These are phyloP conservation scores for Macrobrachium rosenbergii DNA, from an alignment of 1,140 invertebrate genomes.

Conservation along the genomic window DNA sequence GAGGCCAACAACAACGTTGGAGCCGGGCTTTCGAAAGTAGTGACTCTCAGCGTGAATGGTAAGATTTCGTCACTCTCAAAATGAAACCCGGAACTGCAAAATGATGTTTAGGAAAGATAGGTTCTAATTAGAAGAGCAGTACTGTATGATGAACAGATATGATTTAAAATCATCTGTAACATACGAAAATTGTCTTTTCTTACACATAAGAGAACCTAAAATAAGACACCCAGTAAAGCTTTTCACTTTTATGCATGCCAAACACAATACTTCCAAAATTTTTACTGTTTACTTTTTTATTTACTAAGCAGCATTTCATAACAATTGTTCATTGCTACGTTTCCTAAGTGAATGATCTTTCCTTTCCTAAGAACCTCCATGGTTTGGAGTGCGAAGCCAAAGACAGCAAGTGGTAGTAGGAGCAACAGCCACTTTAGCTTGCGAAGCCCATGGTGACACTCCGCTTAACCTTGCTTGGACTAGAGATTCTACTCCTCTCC, in stretches of 20 bases:
- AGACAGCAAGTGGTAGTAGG: constrained; percentile 54
- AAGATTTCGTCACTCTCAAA: constrained; percentile 60
- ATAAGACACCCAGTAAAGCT: too few species aligned
- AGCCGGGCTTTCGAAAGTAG: constrained; percentile 74
- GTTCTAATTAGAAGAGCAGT: too few species aligned
- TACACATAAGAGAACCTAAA: too few species aligned
- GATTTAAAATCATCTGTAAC: not conserved
- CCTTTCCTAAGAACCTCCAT: constrained; percentile 53
- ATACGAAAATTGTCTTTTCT: not conserved
- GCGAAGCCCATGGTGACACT: constrained; percentile 75
- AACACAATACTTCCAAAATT: too few species aligned
- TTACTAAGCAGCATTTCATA: too few species aligned
- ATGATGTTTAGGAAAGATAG: too few species aligned
- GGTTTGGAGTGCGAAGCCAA: constrained; percentile 52
- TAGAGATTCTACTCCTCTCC: constrained; percentile 79
- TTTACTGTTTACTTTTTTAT: too few species aligned
- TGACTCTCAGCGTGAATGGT: constrained; percentile 74
- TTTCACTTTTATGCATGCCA: too few species aligned
- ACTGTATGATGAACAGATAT: not conserved
- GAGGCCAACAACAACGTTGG: constrained; percentile 75
- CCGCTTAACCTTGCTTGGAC: constrained; percentile 84
- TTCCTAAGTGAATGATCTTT: too few species aligned
- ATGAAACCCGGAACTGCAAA: too few species aligned
- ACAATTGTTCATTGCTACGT: too few species aligned
- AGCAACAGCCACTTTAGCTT: constrained; percentile 47